Evolutionary conservation across 2,888 invertebrate genomes (phyloP), one percentile per base, ranked within the genome.

Genomic region (Pristionchus exspectatus): DNA sequence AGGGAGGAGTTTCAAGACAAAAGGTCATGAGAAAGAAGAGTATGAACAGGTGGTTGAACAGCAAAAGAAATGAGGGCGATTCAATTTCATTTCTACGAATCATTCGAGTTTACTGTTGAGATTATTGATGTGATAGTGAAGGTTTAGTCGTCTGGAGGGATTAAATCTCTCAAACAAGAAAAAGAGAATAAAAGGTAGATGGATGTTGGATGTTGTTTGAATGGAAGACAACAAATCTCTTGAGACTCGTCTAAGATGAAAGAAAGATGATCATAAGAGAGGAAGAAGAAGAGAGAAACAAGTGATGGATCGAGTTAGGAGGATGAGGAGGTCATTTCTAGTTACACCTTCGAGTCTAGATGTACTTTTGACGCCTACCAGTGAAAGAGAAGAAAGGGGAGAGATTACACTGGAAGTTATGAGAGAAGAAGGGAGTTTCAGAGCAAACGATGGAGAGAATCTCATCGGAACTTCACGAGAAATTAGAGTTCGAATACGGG

Each of bases 211-310:
- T 85, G 84, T 85, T 85, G 84, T 85, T 50, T 18, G 59, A 24
- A 59, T 21, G 33, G 33, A 59, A 33, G 59, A 16, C 33, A 10
- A 56, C 59, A 85, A 85, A 59, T 85, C 84, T 85, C 84, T 59
- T 5, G 84, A 85, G 59, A 85, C 33, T 59, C 24, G 84, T 56
- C 18, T 59, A 59, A 56, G 84, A 85, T 81, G 84, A 85, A 85
- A 59, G 84, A 83, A n/a, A 85, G 84, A 85, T 85, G 84, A 85
- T 59, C 56, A 85, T 38, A 59, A n/a, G 50, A 85, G 59, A 59
- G 33, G 33, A 33, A 85, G 59, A 59, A 30, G 30, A 24, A n/a
- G 30, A 18, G 56, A 50, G 84, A 85, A 50, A 85, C 33, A 85
- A 24, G 59, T 50, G 81, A 81, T 85, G 59, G 84, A 85, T 56